These are phyloP conservation scores for Archegozetes longisetosus DNA, from an alignment of 1,140 invertebrate species.

Conservation along the genomic window DNA sequence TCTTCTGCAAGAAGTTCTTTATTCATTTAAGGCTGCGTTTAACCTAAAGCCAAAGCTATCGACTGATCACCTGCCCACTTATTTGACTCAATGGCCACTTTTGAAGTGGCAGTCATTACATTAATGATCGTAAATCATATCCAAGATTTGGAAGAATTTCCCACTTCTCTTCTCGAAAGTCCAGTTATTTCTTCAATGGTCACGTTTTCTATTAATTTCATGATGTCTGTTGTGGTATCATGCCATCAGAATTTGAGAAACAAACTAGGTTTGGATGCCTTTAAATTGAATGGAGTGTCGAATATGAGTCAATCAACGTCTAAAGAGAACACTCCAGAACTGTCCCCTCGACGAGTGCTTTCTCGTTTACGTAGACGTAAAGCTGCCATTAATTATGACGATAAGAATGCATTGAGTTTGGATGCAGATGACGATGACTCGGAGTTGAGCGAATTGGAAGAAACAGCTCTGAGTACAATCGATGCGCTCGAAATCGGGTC, in stretches of 20 bases:
- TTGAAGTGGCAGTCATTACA: slow-evolving; percentile 2
- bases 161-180: background rate
- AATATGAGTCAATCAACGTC: background rate
- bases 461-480: slow-evolving; percentile 15
- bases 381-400: slow-evolving; percentile 8
- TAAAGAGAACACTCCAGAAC: slow-evolving; percentile 8
- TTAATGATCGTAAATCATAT: slow-evolving; percentile 2
- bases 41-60: background rate
- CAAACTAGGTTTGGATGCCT: background rate
- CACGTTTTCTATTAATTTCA: background rate
- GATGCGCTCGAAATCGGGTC: slow-evolving; percentile 15
- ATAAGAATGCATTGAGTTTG: background rate
- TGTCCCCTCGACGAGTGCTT: slow-evolving; percentile 2
- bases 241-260: background rate
- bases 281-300: background rate
- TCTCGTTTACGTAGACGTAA: slow-evolving; percentile 5
- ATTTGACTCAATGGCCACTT: background rate
- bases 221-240: background rate
- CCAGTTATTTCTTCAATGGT: background rate
- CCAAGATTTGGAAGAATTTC: background rate
- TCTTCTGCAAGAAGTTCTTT: background rate
- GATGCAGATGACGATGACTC: slow-evolving; percentile 10
- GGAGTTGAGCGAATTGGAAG: slow-evolving; percentile 10
- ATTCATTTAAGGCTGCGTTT: background rate
- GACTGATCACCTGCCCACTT: slow-evolving; percentile 4